A percentile compares a stretch with the other conserved stretches of the same genome.
Evolutionary conservation across 2,113 vertebrate genomes (phyloP).

Genomic region (Myrmecobius fasciatus): DNA sequence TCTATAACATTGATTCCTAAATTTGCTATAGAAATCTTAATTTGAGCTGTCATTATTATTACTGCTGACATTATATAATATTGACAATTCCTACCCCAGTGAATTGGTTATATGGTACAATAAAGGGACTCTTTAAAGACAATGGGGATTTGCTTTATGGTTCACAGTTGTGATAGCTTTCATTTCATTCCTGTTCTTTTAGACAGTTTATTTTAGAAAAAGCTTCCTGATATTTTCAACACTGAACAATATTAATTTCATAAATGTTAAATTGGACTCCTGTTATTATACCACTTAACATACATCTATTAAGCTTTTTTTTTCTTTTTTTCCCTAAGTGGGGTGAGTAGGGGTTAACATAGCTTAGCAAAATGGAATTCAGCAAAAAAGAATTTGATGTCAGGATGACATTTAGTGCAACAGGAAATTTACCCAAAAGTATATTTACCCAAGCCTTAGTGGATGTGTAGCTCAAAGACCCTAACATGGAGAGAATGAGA

Average conservation of each 20-base stretch:
- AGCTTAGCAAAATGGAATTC: not conserved
- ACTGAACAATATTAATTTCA: not conserved
- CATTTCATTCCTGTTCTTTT: not conserved
- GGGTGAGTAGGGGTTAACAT: not conserved
- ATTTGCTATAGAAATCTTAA: not conserved
- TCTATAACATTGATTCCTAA: not conserved
- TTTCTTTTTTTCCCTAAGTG: not conserved
- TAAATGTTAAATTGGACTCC: not conserved
- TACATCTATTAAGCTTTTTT: not conserved
- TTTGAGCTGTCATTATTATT: not conserved
- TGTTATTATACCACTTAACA: not conserved
- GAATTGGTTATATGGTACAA: not conserved
- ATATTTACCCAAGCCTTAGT: not conserved
- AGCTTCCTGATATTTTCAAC: not conserved
- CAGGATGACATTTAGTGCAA: not conserved
- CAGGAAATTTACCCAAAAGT: not conserved
- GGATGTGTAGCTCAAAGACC: not conserved
- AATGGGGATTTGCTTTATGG: not conserved
- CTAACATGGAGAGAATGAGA: not conserved
- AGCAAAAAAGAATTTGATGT: not conserved
- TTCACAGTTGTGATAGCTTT: not conserved
- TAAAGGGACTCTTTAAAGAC: not conserved
- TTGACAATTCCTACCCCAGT: not conserved
- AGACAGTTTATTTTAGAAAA: not conserved
- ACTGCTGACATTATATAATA: not conserved